Evolutionary conservation across 2,888 invertebrate genomes (phyloP), one percentile per base, ranked within the genome.

Genomic region (Phyllotreta striolata): DNA sequence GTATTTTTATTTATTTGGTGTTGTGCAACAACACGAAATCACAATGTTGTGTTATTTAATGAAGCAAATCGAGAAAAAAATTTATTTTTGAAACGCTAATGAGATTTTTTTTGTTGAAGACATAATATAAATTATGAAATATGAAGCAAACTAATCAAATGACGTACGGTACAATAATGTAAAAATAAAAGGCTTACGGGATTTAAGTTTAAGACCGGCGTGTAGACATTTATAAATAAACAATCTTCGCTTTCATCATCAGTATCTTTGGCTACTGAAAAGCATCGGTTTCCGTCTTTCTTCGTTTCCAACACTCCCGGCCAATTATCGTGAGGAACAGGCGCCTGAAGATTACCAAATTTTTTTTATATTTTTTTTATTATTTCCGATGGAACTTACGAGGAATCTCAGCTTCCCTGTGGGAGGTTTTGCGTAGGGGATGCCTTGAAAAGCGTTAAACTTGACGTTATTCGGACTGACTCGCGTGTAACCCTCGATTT

Each of bases 391-490:
- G 14, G 14, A 10, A 13, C 49, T 63, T 64, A 72, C 72, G 68
- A 65, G 60, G 63, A 69, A 72, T 57, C 72, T 63, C 13, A 71
- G 44, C 34, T 65, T 47, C 13, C 69, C 70, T 9, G 68, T 4
- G 6, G 72, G 70, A 47, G 72, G 67, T 64, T 66, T 68, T 1
- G 68, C 72, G 55, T 62, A 72, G 0, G 72, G 72, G 14, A 72
- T 70, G 14, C 70, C 67, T 65, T 71, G 66, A 57, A 71, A 72
- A 38, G 71, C 60, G 60, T 69, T 63, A 47, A 70, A 72, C 6
- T 10, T 40, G n/a, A 55, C 44, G 13, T 66, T 62, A 44, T 56
- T 64, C 9, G 68, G 63, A 54, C 62, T 65, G 4, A 40, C 10
- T 35, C 66, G 46, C 14, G 39, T 35, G 24, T 66, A 66, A 12